A percentile compares a stretch with the other conserved stretches of the same genome.
Conservation (phyloP, 92 coral and sea anemone genomes). For the Meandrina meandrites region DNA sequence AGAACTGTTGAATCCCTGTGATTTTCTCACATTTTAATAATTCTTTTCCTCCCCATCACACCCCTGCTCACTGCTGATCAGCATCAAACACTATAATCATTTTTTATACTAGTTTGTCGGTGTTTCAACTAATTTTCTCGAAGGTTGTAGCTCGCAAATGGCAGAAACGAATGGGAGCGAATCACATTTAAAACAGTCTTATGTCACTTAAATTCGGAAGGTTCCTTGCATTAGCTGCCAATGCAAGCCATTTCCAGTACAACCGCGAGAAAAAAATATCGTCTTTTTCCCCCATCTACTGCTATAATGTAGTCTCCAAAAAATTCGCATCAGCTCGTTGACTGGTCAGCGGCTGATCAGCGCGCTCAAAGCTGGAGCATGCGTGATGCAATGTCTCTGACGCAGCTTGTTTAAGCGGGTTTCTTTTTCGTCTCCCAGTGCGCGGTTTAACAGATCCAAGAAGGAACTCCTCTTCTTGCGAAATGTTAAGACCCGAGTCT, state of each 20-base stretch:
- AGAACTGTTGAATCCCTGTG: background rate
- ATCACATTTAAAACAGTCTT: background rate
- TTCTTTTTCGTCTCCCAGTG: constrained; percentile 39
- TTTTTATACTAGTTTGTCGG: background rate
- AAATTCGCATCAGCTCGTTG: constrained; percentile 17
- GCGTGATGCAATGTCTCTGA: constrained; percentile 33
- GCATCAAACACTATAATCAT: background rate
- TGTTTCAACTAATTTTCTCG: background rate
- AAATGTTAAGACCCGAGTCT: constrained; percentile 45
- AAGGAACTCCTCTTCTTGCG: constrained; percentile 35
- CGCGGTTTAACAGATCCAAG: constrained; percentile 51
- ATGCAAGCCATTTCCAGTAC: background rate
- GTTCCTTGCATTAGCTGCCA: background rate
- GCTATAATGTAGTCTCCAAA: constrained; percentile 41
- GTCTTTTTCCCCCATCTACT: background rate
- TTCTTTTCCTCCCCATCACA: background rate
- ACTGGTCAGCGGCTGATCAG: constrained; percentile 12
- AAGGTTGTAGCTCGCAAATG: background rate
- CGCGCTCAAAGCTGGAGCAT: background rate
- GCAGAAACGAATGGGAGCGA: background rate
- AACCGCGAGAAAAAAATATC: background rate
- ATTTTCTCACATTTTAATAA: background rate
- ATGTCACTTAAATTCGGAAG: background rate
- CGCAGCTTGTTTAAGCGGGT: constrained; percentile 24
- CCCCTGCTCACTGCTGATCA: background rate